Evolutionary conservation across 2,113 vertebrate genomes (phyloP).

Genomic region (Neofelis nebulosa): DNA sequence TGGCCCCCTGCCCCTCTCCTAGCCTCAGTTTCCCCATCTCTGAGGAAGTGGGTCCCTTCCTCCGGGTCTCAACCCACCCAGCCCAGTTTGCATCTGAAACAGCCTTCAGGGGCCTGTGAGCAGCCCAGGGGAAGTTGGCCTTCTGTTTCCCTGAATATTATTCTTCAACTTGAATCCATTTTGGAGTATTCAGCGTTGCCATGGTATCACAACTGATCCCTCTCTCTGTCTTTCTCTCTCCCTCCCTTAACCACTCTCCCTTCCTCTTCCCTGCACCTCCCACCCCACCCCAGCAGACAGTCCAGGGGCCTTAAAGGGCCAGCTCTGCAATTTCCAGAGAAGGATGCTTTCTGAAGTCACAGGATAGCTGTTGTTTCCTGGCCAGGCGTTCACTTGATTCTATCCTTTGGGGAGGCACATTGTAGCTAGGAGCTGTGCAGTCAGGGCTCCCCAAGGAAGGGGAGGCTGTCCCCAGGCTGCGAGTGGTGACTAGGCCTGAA

Average conservation of each 20-base stretch:
- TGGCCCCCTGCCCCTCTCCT: not conserved
- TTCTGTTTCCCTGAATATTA: constrained; percentile 42
- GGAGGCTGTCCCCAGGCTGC: not conserved
- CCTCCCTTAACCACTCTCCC: not conserved
- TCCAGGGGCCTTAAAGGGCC: not conserved
- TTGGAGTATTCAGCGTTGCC: not conserved
- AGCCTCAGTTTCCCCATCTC: not conserved
- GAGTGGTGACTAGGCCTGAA: not conserved
- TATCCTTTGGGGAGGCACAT: not conserved
- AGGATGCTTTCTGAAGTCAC: not conserved
- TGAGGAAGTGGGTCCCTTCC: not conserved
- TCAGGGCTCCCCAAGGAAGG: not conserved
- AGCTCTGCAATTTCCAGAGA: not conserved
- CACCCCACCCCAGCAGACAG: not conserved
- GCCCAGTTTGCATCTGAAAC: not conserved
- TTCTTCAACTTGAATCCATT: constrained; percentile 12
- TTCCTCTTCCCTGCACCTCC: not conserved
- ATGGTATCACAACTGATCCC: not conserved
- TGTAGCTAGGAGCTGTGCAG: not conserved
- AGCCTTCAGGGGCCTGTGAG: not conserved
- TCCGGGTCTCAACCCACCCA: not conserved
- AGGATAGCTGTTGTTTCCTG: not conserved
- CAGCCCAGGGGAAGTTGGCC: not conserved
- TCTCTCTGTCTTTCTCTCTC: not conserved
- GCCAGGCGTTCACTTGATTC: not conserved